These are phyloP conservation scores for Zaprionus kolodkinae DNA, from an alignment of 1,140 invertebrate genomes.

Conservation along the genomic window DNA sequence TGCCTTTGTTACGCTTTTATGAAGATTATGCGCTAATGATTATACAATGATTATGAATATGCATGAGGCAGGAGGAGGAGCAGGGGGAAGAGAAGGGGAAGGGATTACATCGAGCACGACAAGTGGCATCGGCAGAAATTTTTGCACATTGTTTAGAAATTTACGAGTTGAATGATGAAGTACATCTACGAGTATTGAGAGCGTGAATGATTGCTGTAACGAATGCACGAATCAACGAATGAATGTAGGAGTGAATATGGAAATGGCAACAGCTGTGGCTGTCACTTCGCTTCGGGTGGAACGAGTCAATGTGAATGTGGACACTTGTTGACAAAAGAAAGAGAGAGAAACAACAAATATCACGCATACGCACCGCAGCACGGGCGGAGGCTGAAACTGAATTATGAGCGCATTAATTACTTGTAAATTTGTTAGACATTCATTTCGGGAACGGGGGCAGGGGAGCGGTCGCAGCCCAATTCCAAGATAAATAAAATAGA, in stretches of 20 bases:
- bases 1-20: slow-evolving; percentile 71
- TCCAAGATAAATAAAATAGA: slow-evolving; percentile 65
- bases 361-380: slow-evolving; percentile 43
- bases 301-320: slow-evolving; percentile 64
- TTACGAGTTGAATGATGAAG: slow-evolving; percentile 57
- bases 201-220: slow-evolving; percentile 77
- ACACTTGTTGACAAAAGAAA: slow-evolving; percentile 70
- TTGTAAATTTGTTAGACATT: slow-evolving; percentile 72
- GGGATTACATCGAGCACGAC: slow-evolving; percentile 34
- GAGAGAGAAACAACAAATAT: slow-evolving; percentile 26
- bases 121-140: slow-evolving; percentile 62
- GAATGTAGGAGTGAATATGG: slow-evolving; percentile 56
- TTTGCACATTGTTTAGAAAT: slow-evolving; percentile 67
- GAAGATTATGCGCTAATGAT: slow-evolving; percentile 83
- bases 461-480: slow-evolving; percentile 12
- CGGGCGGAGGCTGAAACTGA: slow-evolving; percentile 36
- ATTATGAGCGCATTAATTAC: slow-evolving; percentile 82
- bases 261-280: slow-evolving; percentile 75
- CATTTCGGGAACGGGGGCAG: slow-evolving; percentile 9
- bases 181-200: slow-evolving; percentile 41
- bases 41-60: slow-evolving; percentile 84
- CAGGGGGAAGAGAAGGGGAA: too few relatives aligned
- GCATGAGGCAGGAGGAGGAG: slow-evolving; percentile 58
- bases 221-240: slow-evolving; percentile 35
- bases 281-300: slow-evolving; percentile 48